A percentile compares a stretch with the other conserved stretches of the same genome.
phyloP scores from a whole-genome alignment of 2,797 vertebrate species.

The Betta splendens region DNA sequence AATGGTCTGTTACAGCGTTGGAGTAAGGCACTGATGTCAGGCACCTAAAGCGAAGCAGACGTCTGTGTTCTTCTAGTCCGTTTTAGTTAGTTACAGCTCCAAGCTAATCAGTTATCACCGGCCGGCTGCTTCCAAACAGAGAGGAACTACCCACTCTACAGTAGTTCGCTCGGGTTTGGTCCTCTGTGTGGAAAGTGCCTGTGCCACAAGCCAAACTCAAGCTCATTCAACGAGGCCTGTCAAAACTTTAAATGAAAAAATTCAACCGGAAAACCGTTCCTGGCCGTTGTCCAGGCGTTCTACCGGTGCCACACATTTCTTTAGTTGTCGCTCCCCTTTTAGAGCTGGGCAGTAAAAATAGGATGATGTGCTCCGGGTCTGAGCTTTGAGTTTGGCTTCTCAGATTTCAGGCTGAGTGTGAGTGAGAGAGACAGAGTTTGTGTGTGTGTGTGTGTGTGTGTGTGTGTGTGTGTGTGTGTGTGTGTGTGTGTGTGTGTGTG shows the following conservation, averaged over 20 bases:
- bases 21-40: conserved; percentile 45
- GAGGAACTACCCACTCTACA: conserved; percentile 34
- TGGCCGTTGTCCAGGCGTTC: conserved; percentile 40
- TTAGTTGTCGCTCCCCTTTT: conserved; percentile 56
- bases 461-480: conserved; percentile 62
- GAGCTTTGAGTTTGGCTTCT: conserved; percentile 66
- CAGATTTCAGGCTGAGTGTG: conserved; percentile 28
- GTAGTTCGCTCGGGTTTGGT: too few species aligned
- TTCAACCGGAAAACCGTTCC: conserved; percentile 60
- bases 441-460: too few species aligned
- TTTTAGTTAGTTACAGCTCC: conserved; percentile 32
- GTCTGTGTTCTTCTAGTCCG: conserved; percentile 39
- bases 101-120: conserved; percentile 57
- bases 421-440: conserved; percentile 14
- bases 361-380: conserved; percentile 17
- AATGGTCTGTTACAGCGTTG: conserved; percentile 51
- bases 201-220: conserved; percentile 70
- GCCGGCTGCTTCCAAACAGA: conserved; percentile 34
- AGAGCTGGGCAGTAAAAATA: conserved; percentile 47
- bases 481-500: too few species aligned
- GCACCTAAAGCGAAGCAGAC: conserved; percentile 42
- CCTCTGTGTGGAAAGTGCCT: conserved; percentile 53
- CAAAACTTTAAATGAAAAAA: conserved; percentile 59
- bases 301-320: conserved; percentile 48
- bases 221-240: conserved; percentile 63